phyloP scores from a whole-genome alignment of 2,113 vertebrate genomes.

The Synodontis membranacea region DNA sequence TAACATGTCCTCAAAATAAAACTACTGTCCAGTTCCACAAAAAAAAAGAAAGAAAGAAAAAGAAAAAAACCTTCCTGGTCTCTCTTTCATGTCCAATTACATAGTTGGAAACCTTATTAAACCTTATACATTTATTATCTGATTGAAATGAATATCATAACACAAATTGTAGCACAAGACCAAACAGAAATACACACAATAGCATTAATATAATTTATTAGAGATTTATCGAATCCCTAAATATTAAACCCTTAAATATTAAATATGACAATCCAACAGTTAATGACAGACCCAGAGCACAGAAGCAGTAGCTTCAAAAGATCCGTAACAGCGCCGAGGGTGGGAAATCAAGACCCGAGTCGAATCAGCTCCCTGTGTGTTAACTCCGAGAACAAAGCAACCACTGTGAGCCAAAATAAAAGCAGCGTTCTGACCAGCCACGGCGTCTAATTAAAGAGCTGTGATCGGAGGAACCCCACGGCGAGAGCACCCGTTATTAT shows the following conservation, averaged over 20 bases:
- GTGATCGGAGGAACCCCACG: constrained; percentile 4
- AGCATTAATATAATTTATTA: not conserved
- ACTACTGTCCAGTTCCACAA: not conserved
- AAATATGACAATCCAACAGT: not conserved
- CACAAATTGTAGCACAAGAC: not conserved
- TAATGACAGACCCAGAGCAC: constrained; percentile 39
- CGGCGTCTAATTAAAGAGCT: constrained; percentile 37
- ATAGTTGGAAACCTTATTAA: not conserved
- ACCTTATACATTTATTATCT: not conserved
- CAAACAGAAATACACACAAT: not conserved
- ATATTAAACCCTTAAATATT: constrained; percentile 29
- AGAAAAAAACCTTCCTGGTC: not conserved
- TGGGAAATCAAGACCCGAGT: constrained; percentile 28
- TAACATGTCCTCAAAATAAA: not conserved
- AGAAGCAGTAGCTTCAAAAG: constrained; percentile 21
- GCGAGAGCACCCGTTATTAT: constrained; percentile 15
- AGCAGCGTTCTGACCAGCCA: constrained; percentile 6
- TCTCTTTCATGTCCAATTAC: not conserved
- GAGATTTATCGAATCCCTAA: not conserved
- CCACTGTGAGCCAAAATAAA: constrained; percentile 49
- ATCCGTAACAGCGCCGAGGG: constrained; percentile 20
- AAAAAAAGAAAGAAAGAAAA: not conserved
- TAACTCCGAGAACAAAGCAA: constrained; percentile 22
- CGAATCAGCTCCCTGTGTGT: constrained; percentile 17
- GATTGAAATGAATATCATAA: not conserved